These are phyloP conservation scores for Oxygymnocypris stewartii DNA, from an alignment of 2,113 vertebrate species.

Conservation along the genomic window DNA sequence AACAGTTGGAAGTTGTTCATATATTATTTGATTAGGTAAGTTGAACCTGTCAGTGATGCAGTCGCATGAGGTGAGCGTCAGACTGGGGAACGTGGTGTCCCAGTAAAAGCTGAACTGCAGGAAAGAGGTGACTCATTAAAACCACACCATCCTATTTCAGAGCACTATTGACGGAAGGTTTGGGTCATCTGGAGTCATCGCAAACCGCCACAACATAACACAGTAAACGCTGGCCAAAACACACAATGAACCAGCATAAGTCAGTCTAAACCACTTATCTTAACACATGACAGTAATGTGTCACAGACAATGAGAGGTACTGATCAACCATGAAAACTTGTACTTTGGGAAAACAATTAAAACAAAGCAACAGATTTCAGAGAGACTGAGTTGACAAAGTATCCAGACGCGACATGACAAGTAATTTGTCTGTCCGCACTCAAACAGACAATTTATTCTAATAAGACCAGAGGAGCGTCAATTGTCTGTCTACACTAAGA, in stretches of 20 bases:
- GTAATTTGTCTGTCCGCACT: background rate
- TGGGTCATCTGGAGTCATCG: slow-evolving; percentile 40
- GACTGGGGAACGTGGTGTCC: slow-evolving; percentile 29
- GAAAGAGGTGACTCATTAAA: slow-evolving; percentile 53
- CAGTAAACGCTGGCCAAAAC: background rate
- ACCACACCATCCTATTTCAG: slow-evolving; percentile 46
- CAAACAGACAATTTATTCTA: background rate
- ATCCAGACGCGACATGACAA: background rate
- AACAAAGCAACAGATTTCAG: background rate
- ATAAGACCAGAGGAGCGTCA: background rate
- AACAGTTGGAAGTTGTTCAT: slow-evolving; percentile 18
- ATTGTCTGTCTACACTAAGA: background rate
- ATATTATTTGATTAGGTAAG: slow-evolving; percentile 18
- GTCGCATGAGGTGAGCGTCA: background rate
- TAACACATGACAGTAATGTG: slow-evolving; percentile 24
- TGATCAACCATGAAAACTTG: background rate
- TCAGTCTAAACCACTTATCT: slow-evolving; percentile 3
- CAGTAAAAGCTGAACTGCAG: slow-evolving; percentile 37
- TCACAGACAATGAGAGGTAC: background rate
- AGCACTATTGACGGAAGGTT: slow-evolving; percentile 44
- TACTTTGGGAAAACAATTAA: background rate
- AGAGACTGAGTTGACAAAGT: background rate
- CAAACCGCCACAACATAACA: slow-evolving; percentile 10
- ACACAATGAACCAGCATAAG: background rate
- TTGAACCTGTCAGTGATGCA: slow-evolving; percentile 12